Percentiles rank a stretch among this genome's conserved stretches.
Conservation (phyloP, 2,888 invertebrate genomes). For the Tineola bisselliella region DNA sequence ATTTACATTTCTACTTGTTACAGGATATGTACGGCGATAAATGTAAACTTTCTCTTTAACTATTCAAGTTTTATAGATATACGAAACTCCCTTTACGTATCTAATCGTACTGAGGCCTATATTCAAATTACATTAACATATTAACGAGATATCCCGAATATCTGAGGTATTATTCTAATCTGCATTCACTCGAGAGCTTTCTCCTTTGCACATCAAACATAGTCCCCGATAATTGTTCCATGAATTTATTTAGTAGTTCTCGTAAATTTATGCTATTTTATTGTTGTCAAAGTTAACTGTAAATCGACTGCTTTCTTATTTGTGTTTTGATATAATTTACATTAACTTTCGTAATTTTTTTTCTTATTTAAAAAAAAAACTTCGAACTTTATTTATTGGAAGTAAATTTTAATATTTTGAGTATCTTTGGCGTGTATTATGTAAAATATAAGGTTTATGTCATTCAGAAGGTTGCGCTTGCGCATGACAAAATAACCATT, state of each 20-base stretch:
- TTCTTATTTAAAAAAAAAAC: too few species aligned
- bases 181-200: constrained; percentile 1
- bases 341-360: too few species aligned
- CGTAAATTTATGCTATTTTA: neutral
- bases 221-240: neutral
- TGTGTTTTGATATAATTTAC: too few species aligned
- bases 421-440: neutral
- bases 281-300: neutral
- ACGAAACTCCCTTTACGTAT: neutral
- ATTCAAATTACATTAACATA: constrained; percentile 7
- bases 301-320: neutral
- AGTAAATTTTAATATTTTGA: too few species aligned
- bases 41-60: neutral
- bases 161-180: constrained; percentile 7
- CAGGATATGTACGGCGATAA: neutral
- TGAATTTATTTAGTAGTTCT: neutral
- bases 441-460: neutral
- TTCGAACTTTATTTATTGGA: too few species aligned
- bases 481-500: neutral
- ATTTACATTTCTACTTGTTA: neutral
- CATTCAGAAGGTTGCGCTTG: neutral
- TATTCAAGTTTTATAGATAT: neutral
- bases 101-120: neutral
- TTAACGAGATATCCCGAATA: constrained; percentile 8
- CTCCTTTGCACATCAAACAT: neutral